Evolutionary conservation across 2,113 vertebrate genomes (phyloP), one percentile per base, ranked within the genome.

Genomic region (Turdus rufiventris): DNA sequence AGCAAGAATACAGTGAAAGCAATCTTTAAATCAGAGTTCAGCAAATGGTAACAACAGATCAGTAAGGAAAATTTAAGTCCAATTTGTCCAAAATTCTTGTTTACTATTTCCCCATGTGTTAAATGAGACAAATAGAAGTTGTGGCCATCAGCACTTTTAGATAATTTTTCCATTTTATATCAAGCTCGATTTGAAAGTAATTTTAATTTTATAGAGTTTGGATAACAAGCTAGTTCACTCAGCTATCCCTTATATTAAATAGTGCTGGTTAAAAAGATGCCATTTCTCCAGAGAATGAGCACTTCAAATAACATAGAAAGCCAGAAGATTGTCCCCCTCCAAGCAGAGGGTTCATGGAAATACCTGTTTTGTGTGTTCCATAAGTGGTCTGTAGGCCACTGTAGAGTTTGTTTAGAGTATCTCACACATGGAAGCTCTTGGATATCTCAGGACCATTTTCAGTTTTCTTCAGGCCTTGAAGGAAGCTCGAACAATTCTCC

Each of bases 401-500:
- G 38, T 38, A 71, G 54, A 51, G 38, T 91, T 89, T 65, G 65
- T 87, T 84, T 82, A 51, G 85, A 86, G 85, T 85, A 71, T 92
- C 88, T 88, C 90, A 94, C 81, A 75, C 43, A 5, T 87, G 96
- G 96, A 98, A 98, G 97, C 97, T 95, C 97, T 97, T 95, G 92
- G 89, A 96, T 91, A 54, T 93, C 43, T 81, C 70, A 57, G 29
- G 60, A 63, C 48, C 71, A 54, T 51, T 65, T 60, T 6, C n/a
- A 43, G 42, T 61, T 86, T 61, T 84, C 73, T 60, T 98, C 90
- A 97, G 97, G 98, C 98, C 95, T 98, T 98, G 97, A 99, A 99
- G 63, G 99, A 99, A 66, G 99, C 98, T 54, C 97, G 98, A 57
- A 99, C 98, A 83, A 97, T 97, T 68, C 99, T 98, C 56, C 98